Evolutionary conservation across 2,888 invertebrate genomes (phyloP).

Genomic region (Philopedon plagiatum): DNA sequence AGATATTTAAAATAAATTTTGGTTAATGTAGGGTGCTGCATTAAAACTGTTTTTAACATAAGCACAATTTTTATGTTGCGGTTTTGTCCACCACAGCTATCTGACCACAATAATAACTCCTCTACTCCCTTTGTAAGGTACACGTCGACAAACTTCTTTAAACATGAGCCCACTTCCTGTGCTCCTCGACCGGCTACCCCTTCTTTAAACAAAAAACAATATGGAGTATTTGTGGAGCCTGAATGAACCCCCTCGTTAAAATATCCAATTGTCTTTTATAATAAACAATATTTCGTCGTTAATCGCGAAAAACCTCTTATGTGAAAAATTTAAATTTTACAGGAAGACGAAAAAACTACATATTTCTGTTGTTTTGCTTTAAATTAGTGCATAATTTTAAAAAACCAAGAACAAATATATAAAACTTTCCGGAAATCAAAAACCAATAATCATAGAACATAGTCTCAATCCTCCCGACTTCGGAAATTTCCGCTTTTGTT

Average conservation of each 20-base stretch:
- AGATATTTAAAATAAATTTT: too few relatives aligned
- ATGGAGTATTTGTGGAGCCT: conserved; percentile 1
- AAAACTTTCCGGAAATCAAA: too few relatives aligned
- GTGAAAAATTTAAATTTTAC: too few relatives aligned
- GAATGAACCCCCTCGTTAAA: conserved; percentile 4
- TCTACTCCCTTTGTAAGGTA: conserved; percentile 3
- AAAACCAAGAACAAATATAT: too few relatives aligned
- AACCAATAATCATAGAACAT: too few relatives aligned
- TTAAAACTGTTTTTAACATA: conserved; percentile 48
- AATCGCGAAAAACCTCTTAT: too few relatives aligned
- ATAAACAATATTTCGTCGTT: conserved; percentile 13
- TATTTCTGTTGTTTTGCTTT: too few relatives aligned
- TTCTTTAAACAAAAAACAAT: conserved; percentile 26
- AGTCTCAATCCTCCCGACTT: too few relatives aligned
- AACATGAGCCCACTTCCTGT: conserved; percentile 57
- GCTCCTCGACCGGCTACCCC: conserved; percentile 56
- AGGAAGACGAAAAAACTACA: too few relatives aligned
- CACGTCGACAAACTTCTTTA: conserved; percentile 50
- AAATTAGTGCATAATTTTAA: too few relatives aligned
- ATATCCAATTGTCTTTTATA: conserved; percentile 1
- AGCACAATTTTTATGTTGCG: conserved; percentile 51
- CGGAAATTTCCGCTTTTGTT: too few relatives aligned
- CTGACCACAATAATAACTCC: conserved; percentile 52
- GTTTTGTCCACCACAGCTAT: conserved; percentile 50
- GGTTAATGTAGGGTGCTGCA: conserved; percentile 13